Base-by-base conservation (phyloP, 2,113 vertebrate species). In the Pardalotus punctatus region DNA sequence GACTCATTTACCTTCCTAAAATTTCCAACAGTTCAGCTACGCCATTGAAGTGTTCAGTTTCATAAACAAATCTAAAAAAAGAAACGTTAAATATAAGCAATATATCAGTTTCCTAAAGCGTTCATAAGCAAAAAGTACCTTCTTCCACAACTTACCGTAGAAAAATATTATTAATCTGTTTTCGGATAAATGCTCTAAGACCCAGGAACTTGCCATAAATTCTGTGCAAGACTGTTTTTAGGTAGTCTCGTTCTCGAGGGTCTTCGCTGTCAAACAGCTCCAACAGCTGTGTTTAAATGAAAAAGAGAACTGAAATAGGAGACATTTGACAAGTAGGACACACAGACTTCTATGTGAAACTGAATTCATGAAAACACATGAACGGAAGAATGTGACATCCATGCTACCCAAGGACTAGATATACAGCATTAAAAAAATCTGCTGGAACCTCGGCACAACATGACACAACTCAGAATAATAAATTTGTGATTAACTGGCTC, bases 81-180 rank as follows among this genome's bases (percentile, higher is more conserved):
- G 84, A 74, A 86, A 88, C 77, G n/a, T 96, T 40, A 83, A 76
- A 87, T 86, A 7, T 82, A 94, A 92, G 53, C 25, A 43, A 88
- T 21, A 71, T 36, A 96, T 93, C 82, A 27, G 25, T 93, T 94
- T 94, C 31, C 81, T 70, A 71, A 88, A 73, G 89, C 2, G 22
- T 62, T 60, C 48, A 6, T 45, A 57, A 64, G 57, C 2, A 0
- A 93, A 64, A 81, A 65, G 12, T 31, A 36, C 31, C 61, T 84
- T 67, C 66, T 86, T 61, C 40, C 82, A 88, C 70, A 67, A 98
- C 99, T 99, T 98, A 99, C 99, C 99, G 99, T 99, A 99, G 99
- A 99, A 99, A 99, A 99, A 99, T 99, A 99, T 99, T 99, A 98
- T 99, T 99, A 97, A 99, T 99, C 98, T 99, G 99, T 99, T 99